Conservation (phyloP, 2,888 invertebrate genomes). For the Perizoma affinitatum region DNA sequence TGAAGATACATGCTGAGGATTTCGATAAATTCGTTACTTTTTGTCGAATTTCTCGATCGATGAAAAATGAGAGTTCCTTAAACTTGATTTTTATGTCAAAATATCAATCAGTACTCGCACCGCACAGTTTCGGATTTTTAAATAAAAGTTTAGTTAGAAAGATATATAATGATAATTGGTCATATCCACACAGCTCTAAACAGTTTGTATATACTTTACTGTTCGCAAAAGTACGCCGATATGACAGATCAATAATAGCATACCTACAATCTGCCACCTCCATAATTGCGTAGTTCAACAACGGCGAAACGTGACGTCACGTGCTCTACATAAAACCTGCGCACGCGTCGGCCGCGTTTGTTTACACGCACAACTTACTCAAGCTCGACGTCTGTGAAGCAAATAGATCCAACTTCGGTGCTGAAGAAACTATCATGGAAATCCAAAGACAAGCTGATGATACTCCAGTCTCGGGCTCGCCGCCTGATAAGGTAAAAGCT, state of each 20-base stretch:
- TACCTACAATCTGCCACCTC: slow-evolving; percentile 36
- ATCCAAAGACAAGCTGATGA: slow-evolving; percentile 33
- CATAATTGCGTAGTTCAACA: slow-evolving; percentile 14
- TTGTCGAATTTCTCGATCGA: too few species aligned
- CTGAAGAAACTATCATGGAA: slow-evolving; percentile 42
- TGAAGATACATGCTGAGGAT: too few species aligned
- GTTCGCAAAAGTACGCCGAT: too few species aligned
- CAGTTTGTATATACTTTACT: too few species aligned
- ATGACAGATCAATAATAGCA: not conserved
- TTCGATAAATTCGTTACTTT: too few species aligned
- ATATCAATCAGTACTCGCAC: too few species aligned
- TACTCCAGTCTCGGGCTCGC: slow-evolving; percentile 29
- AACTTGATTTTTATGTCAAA: too few species aligned
- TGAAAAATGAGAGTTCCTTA: too few species aligned
- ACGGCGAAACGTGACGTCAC: slow-evolving; percentile 36
- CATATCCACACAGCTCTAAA: too few species aligned
- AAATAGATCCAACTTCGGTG: slow-evolving; percentile 11
- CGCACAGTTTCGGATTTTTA: too few species aligned
- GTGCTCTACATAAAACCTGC: slow-evolving; percentile 49
- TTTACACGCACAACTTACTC: slow-evolving; percentile 42
- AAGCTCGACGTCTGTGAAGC: slow-evolving; percentile 6
- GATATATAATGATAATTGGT: too few species aligned
- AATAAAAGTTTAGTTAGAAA: too few species aligned
- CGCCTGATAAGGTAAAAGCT: slow-evolving; percentile 39
- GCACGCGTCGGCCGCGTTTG: slow-evolving; percentile 62